phyloP scores from a whole-genome alignment of 92 coral and sea anemone species.

The Parazoanthus swiftii region DNA sequence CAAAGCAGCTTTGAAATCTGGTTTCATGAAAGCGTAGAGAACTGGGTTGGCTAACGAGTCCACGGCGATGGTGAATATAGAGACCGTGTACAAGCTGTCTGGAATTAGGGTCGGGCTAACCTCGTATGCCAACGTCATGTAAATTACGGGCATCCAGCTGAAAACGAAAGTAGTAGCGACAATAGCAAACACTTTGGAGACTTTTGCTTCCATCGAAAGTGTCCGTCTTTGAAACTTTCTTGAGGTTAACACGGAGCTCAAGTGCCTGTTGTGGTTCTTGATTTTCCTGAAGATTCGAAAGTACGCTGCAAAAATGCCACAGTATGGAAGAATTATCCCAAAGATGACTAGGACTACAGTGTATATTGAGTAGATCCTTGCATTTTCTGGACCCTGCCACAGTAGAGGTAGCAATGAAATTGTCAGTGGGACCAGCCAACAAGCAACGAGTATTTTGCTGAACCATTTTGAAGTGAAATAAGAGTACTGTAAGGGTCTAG shows the following conservation, averaged over 20 bases:
- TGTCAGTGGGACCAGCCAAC: conserved; percentile 22
- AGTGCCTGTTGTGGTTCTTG: conserved; percentile 19
- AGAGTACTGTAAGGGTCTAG: conserved; percentile 35
- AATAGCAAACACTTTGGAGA: conserved; percentile 36
- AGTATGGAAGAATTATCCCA: conserved; percentile 31
- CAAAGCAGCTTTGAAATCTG: conserved; percentile 24
- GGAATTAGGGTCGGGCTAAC: conserved; percentile 24
- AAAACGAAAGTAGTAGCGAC: conserved; percentile 25
- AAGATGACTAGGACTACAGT: conserved; percentile 20
- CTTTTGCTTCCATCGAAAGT: conserved; percentile 36
- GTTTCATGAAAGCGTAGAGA: conserved; percentile 43
- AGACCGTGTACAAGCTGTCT: conserved; percentile 29
- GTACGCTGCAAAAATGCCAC: conserved; percentile 26
- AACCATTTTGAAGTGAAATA: conserved; percentile 29
- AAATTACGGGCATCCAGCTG: conserved; percentile 38
- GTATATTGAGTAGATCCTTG: conserved; percentile 16
- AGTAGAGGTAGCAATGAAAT: conserved; percentile 19
- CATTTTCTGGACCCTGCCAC: conserved; percentile 17
- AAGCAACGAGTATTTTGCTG: conserved; percentile 15
- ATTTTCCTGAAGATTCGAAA: conserved; percentile 15
- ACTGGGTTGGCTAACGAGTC: conserved; percentile 36
- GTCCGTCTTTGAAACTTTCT: conserved; percentile 25
- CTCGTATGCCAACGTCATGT: conserved; percentile 39
- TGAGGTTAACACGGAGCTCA: conserved; percentile 12
- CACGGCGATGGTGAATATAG: conserved; percentile 25